Conservation (phyloP, 2,113 vertebrate genomes). For the Oryzias woworae region DNA sequence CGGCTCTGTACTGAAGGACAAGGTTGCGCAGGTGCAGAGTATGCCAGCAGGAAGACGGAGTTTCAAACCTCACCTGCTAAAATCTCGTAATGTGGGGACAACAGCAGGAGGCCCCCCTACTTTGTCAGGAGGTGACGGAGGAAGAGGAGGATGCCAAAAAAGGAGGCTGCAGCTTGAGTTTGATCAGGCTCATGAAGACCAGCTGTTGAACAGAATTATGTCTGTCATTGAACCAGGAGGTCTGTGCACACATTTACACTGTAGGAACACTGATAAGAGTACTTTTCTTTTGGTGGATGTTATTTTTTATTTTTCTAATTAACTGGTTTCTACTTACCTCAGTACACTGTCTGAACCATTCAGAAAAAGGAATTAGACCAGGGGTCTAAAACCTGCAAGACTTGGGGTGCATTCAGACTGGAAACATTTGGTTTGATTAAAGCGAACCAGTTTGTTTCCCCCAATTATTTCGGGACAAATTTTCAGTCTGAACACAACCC, state of each 20-base stretch:
- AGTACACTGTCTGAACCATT: too few species aligned
- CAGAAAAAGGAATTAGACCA: too few species aligned
- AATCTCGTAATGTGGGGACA: constrained; percentile 30
- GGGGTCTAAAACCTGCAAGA: too few species aligned
- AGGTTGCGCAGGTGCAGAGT: constrained; percentile 13
- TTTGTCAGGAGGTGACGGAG: constrained; percentile 42
- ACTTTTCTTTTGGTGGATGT: too few species aligned
- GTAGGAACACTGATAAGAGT: too few species aligned
- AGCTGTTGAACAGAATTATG: constrained; percentile 85
- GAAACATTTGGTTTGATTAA: too few species aligned
- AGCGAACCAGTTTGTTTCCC: too few species aligned
- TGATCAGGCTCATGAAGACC: constrained; percentile 83
- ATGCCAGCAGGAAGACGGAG: constrained; percentile 35
- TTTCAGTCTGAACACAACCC: too few species aligned
- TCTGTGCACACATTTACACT: constrained; percentile 18
- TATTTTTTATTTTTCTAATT: too few species aligned
- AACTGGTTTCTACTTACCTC: too few species aligned
- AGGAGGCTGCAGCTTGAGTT: constrained; percentile 87
- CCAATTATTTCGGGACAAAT: too few species aligned
- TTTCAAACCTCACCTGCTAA: constrained; percentile 56
- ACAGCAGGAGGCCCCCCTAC: constrained; percentile 22
- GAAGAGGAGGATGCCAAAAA: constrained; percentile 67
- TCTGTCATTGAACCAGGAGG: constrained; percentile 86
- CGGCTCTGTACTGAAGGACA: constrained; percentile 75
- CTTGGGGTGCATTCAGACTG: too few species aligned